A percentile compares a stretch with the other conserved stretches of the same genome.
Conservation (phyloP, 2,888 invertebrate species). For the Drosophila tanythrix region DNA sequence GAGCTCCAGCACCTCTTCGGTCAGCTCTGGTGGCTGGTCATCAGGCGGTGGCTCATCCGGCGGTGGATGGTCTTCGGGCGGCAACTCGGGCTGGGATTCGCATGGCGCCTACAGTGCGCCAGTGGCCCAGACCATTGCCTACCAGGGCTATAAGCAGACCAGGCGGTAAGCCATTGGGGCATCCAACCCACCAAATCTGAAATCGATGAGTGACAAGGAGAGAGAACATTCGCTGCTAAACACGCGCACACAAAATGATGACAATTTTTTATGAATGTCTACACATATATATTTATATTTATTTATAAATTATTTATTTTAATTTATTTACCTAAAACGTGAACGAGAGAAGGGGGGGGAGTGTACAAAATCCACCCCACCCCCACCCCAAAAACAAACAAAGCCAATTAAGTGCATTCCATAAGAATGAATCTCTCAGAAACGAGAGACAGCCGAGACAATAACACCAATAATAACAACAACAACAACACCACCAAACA, state of each 20-base stretch:
- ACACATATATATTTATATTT: conserved; percentile 71
- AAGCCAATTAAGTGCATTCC: conserved; percentile 70
- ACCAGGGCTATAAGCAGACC: conserved; percentile 85
- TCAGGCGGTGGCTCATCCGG: conserved; percentile 76
- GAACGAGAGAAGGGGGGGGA: conserved; percentile 58
- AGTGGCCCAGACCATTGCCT: conserved; percentile 86
- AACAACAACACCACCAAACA: conserved; percentile 45
- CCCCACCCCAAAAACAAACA: neutral
- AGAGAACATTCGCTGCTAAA: conserved; percentile 66
- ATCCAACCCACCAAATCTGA: conserved; percentile 20
- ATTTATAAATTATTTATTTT: conserved; percentile 84
- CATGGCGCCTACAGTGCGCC: conserved; percentile 86
- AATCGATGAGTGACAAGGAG: conserved; percentile 59
- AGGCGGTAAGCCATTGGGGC: conserved; percentile 79
- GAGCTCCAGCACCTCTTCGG: conserved; percentile 70
- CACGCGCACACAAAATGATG: conserved; percentile 38
- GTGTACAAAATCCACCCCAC: conserved; percentile 4
- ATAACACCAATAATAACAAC: conserved; percentile 25
- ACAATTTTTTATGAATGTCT: conserved; percentile 68
- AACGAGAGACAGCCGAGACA: conserved; percentile 45
- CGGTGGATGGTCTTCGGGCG: conserved; percentile 81
- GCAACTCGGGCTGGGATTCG: conserved; percentile 83
- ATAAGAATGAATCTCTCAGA: conserved; percentile 49
- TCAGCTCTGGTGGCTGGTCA: conserved; percentile 76
- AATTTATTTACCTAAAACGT: conserved; percentile 82